Evolutionary conservation across 2,888 invertebrate genomes (phyloP).

Genomic region (Gymnoscelis rufifasciata): DNA sequence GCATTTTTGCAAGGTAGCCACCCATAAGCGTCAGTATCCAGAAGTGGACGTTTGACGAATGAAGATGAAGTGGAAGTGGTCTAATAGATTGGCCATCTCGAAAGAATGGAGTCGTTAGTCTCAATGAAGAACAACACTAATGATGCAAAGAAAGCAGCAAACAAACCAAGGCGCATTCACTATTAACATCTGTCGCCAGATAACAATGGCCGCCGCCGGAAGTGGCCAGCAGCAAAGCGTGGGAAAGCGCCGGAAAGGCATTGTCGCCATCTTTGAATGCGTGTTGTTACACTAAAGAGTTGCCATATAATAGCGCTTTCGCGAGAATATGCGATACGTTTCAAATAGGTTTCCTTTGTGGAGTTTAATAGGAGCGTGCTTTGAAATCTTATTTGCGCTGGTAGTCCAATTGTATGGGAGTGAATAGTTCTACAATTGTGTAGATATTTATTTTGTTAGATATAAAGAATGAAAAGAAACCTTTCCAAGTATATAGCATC

Average conservation of each 20-base stretch:
- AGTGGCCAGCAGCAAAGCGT: conserved; percentile 18
- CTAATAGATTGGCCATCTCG: no score
- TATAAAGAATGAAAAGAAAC: no score
- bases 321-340: conserved; percentile 7
- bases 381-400: neutral
- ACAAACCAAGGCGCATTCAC: neutral
- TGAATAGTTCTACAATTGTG: neutral
- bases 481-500: no score
- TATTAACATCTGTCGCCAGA: neutral
- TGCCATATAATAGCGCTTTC: conserved; percentile 5
- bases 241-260: conserved; percentile 19
- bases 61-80: no score
- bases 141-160: neutral
- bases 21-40: no score
- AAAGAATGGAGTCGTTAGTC: no score
- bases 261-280: conserved; percentile 18
- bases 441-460: no score
- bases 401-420: neutral
- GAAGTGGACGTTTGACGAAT: no score
- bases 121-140: no score
- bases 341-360: neutral
- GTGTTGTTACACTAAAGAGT: conserved; percentile 9
- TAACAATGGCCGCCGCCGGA: conserved; percentile 18
- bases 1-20: no score
- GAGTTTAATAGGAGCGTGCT: neutral